phyloP scores from a whole-genome alignment of 2,113 vertebrate species.

The Monopterus albus region DNA sequence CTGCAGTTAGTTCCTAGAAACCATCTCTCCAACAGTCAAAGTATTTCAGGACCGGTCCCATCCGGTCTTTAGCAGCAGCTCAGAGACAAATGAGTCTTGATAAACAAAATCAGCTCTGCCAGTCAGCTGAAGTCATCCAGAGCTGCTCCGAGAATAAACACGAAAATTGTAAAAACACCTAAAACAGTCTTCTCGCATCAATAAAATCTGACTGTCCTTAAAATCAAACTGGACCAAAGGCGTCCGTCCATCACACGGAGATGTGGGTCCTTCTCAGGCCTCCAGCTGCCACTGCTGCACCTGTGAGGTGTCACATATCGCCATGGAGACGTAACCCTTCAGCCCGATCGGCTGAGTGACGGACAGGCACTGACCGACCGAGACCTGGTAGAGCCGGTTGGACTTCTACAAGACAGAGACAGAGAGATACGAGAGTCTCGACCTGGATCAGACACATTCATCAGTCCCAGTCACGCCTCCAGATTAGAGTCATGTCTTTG shows the following conservation, averaged over 20 bases:
- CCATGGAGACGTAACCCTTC: slow-evolving; percentile 91
- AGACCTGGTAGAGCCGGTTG: slow-evolving; percentile 94
- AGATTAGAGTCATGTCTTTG: too few relatives aligned
- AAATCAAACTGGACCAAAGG: neutral
- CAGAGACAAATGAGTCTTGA: too few relatives aligned
- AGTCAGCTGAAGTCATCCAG: neutral
- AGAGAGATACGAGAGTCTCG: neutral
- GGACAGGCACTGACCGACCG: slow-evolving; percentile 93
- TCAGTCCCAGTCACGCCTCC: too few relatives aligned
- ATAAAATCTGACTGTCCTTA: slow-evolving; percentile 8
- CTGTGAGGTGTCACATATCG: slow-evolving; percentile 90
- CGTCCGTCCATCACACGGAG: too few relatives aligned
- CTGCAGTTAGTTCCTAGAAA: too few relatives aligned
- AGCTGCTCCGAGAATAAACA: slow-evolving; percentile 6
- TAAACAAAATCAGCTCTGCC: too few relatives aligned
- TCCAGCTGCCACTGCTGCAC: slow-evolving; percentile 92
- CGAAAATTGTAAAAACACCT: too few relatives aligned
- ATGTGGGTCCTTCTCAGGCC: slow-evolving; percentile 41
- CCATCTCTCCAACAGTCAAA: too few relatives aligned
- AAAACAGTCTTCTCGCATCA: neutral
- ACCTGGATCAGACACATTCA: too few relatives aligned
- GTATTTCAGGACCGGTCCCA: too few relatives aligned
- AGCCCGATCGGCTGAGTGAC: slow-evolving; percentile 79
- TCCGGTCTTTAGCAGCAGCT: too few relatives aligned
- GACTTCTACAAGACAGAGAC: slow-evolving; percentile 82